Evolutionary conservation across 2,797 vertebrate species (phyloP).

Genomic region (Fistularia tabacaria): DNA sequence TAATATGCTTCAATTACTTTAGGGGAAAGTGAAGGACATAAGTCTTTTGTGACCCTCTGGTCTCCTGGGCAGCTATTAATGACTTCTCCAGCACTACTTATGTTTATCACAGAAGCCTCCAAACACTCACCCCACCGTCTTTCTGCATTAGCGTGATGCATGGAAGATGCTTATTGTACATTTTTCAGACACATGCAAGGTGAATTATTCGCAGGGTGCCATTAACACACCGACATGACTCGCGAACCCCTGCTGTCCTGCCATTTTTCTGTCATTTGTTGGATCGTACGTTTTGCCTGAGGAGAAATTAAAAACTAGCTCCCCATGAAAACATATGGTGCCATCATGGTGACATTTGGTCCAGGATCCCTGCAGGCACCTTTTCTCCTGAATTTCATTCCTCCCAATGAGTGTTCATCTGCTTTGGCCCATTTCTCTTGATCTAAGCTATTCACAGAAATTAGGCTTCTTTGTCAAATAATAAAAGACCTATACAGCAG

Average conservation of each 20-base stretch:
- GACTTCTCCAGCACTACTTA: too few species aligned
- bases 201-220: conserved; percentile 47
- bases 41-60: too few species aligned
- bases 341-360: conserved; percentile 49
- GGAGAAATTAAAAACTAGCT: conserved; percentile 23
- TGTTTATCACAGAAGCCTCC: too few species aligned
- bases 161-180: conserved; percentile 8
- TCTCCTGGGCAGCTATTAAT: too few species aligned
- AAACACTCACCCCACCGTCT: neutral
- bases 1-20: too few species aligned
- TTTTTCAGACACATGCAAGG: conserved; percentile 5
- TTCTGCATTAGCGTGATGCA: neutral
- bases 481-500: neutral
- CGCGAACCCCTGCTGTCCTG: conserved; percentile 22
- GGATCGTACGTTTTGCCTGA: conserved; percentile 20
- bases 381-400: conserved; percentile 11
- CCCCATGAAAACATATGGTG: conserved; percentile 66
- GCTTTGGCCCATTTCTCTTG: conserved; percentile 37
- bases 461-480: neutral
- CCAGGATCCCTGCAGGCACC: conserved; percentile 20
- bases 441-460: conserved; percentile 24
- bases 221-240: conserved; percentile 42
- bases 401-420: conserved; percentile 12
- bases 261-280: conserved; percentile 23
- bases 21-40: too few species aligned